Base-by-base conservation (phyloP, 35 echinoderm and acorn worm genomes). In the Apostichopus californicus region DNA sequence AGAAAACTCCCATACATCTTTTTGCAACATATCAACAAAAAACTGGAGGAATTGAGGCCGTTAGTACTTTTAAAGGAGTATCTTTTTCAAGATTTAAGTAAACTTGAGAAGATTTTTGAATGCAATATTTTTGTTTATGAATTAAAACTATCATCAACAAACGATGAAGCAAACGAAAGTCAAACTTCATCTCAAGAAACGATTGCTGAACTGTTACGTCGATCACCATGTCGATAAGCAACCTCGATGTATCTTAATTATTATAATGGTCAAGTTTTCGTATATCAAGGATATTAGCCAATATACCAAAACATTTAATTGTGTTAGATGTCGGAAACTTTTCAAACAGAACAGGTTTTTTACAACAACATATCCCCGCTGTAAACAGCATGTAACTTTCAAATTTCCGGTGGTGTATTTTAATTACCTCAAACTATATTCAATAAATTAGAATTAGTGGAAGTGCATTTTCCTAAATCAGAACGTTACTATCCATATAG, bases 211-310 rank as follows among this genome's bases (percentile, higher is more conserved):
- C 57, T 91, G 11, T 52, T 94, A 21, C 88, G 93, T 5, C 68
- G 93, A 75, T 90, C 77, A 6, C 23, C 66, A 17, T 73, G 87
- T 60, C 18, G 78, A 58, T 91, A 84, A 59, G 9, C 56, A 0
- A 46, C 52, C 55, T 25, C 55, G 18, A 83, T 94, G 78, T 90
- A 90, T 55, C 5, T 94, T 8, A 94, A 94, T 58, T 68, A 65
- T 55, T 72, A 34, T 57, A 78, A 90, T 14, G 73, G 55, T 18
- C 93, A 94, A 94, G 17, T 90, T 94, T 84, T 90, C 86, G 8
- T 91, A 82, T 79, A 94, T 94, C 53, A 90, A 8, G 10, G 64
- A 94, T 73, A 23, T 81, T 8, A 53, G 55, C 7, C 57, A 73
- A 54, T 94, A 94, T 86, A 14, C 87, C 61, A 28, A 91, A 15